Base-by-base conservation (phyloP, 2,888 invertebrate genomes). In the Cephus pulcher region DNA sequence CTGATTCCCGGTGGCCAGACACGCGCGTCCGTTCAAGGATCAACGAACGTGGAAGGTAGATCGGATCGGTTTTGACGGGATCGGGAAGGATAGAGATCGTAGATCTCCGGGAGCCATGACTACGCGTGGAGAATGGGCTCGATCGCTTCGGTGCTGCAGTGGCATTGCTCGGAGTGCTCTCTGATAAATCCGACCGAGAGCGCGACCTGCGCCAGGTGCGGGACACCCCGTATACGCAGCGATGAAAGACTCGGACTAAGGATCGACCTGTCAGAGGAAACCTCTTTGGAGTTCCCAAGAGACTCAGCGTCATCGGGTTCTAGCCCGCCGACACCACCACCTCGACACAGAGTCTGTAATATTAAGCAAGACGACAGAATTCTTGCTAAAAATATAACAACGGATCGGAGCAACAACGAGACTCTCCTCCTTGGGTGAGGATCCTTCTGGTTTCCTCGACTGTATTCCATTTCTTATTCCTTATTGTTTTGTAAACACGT, bases 81-180 rank as follows among this genome's bases (percentile, higher is more conserved):
- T 74, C 74, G 74, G 30, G 74, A 80, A 84, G 71, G 33, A 34
- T 71, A 32, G 71, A 71, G 71, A 71, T 71, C 71, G 71, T 32
- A 78, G 35, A 78, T 32, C 70, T 56, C 56, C 37, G 73, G 75
- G 88, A 92, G 92, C 91, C 92, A 93, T 93, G 93, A 92, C 92
- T 92, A 91, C 92, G 89, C 88, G 91, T 89, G 87, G 89, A 93
- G 92, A 91, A 97, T 97, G 97, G 97, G 97, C 93, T 97, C 97
- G 92, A 97, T 97, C 94, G 97, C 97, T 93, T 97, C 97, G 92
- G 97, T 97, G 93, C 95, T 97, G 92, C 97, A 97, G 94, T 97
- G 97, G 97, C 96, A 96, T 94, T 97, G 97, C 94, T 95, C 95
- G 92, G 94, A 95, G 93, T 97, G 97, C 93, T 95, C 96, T 93